Conservation (phyloP, 2,888 invertebrate genomes). For the Rapana venosa region DNA sequence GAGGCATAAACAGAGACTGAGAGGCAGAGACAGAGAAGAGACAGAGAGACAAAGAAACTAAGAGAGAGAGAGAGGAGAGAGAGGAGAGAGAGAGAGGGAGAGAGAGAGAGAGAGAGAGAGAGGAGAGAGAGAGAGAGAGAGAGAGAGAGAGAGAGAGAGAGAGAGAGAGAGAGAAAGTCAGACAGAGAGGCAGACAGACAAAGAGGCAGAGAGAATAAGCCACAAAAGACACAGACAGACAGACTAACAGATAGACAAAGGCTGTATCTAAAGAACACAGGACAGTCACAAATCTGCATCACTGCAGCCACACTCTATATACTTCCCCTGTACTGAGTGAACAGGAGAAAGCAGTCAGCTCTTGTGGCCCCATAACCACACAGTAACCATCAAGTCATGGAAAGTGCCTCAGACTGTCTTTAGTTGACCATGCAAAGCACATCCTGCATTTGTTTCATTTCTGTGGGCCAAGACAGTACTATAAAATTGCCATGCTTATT, state of each 20-base stretch:
- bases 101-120: slow-evolving; percentile 21
- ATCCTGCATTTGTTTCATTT: too few species aligned
- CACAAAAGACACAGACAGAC: background rate
- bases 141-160: slow-evolving; percentile 38
- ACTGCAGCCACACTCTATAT: background rate
- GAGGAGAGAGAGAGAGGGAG: slow-evolving; percentile 37
- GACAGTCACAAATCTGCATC: background rate
- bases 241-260: slow-evolving; percentile 23
- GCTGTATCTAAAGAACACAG: background rate
- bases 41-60: background rate
- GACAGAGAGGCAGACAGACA: background rate
- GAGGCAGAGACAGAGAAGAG: background rate
- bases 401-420: background rate
- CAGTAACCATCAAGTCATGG: background rate
- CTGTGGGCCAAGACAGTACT: too few species aligned
- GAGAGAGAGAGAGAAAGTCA: slow-evolving; percentile 6
- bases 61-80: slow-evolving; percentile 10
- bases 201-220: slow-evolving; percentile 8
- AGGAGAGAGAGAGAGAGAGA: slow-evolving; percentile 33
- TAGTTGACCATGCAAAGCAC: background rate
- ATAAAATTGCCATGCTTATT: too few species aligned
- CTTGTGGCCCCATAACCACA: background rate
- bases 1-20: too few species aligned
- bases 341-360: background rate
- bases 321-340: background rate